A percentile compares a stretch with the other conserved stretches of the same genome.
phyloP scores from a whole-genome alignment of 2,113 vertebrate species.

The Camelus dromedarius region DNA sequence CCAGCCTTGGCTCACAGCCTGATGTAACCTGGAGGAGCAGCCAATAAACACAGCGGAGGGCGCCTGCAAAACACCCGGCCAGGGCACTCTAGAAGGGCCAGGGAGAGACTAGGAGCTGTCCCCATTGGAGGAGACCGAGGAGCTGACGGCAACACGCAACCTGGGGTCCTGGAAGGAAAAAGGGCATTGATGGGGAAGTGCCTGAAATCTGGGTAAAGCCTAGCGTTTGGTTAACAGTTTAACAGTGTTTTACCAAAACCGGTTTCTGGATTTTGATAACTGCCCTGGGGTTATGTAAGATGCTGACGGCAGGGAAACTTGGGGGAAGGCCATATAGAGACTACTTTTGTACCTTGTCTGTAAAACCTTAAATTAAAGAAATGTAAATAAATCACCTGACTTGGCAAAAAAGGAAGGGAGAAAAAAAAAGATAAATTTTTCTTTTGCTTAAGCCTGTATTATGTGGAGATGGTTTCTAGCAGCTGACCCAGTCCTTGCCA shows the following conservation, averaged over 20 bases:
- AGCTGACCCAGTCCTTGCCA: not conserved
- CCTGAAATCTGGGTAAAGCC: not conserved
- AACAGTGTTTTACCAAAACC: not conserved
- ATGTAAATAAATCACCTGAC: not conserved
- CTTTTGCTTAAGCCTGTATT: no score
- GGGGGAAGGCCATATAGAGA: not conserved
- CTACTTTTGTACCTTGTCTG: not conserved
- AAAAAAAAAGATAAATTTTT: not conserved
- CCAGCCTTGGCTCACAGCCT: not conserved
- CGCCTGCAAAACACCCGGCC: not conserved
- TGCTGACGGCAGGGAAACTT: no score
- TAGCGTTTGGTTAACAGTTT: no score
- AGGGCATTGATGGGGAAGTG: not conserved
- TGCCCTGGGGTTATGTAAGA: no score
- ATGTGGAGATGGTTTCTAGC: not conserved
- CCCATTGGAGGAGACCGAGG: not conserved
- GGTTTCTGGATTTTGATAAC: not conserved
- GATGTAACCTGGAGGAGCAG: not conserved
- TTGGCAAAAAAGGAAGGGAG: not conserved
- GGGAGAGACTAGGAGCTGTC: accelerated
- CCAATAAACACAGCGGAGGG: no score
- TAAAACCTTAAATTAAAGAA: not conserved
- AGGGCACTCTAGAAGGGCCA: not conserved
- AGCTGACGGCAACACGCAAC: no score
- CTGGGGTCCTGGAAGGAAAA: not conserved